A percentile compares a stretch with the other conserved stretches of the same genome.
These are phyloP conservation scores for Cantharis flavilabris DNA, from an alignment of 2,888 invertebrate genomes.

Conservation along the genomic window DNA sequence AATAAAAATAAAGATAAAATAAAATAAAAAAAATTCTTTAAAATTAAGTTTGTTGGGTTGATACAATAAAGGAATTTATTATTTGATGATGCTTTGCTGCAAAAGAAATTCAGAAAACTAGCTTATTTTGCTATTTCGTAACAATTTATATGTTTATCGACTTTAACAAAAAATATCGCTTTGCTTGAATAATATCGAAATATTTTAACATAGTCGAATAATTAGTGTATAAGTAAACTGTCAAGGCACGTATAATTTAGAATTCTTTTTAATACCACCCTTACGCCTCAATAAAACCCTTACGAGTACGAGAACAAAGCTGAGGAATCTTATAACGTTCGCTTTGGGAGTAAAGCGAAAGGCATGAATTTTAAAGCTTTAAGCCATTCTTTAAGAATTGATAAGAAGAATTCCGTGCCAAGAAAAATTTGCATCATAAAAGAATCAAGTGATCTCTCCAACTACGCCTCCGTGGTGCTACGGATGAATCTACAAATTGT, in stretches of 20 bases:
- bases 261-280: slow-evolving; percentile 41
- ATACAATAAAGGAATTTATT: background rate
- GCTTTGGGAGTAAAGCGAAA: slow-evolving; percentile 37
- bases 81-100: background rate
- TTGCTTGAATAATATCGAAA: background rate
- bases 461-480: slow-evolving; percentile 19
- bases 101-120: background rate
- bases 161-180: background rate
- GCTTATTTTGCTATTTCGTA: background rate
- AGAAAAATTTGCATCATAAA: slow-evolving; percentile 32
- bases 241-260: slow-evolving; percentile 34
- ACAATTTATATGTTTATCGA: background rate
- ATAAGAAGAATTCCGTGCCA: slow-evolving; percentile 29
- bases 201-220: background rate
- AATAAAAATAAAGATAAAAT: background rate
- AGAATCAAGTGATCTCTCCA: slow-evolving; percentile 31
- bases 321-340: slow-evolving; percentile 37
- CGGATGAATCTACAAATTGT: slow-evolving; percentile 13
- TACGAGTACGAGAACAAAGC: slow-evolving; percentile 41
- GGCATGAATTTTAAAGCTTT: slow-evolving; percentile 41
- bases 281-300: slow-evolving; percentile 38
- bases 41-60: background rate
- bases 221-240: background rate
- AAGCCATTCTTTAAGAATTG: slow-evolving; percentile 36
- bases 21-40: background rate